phyloP scores from a whole-genome alignment of 1,140 invertebrate species.

The Ceratitis capitata region DNA sequence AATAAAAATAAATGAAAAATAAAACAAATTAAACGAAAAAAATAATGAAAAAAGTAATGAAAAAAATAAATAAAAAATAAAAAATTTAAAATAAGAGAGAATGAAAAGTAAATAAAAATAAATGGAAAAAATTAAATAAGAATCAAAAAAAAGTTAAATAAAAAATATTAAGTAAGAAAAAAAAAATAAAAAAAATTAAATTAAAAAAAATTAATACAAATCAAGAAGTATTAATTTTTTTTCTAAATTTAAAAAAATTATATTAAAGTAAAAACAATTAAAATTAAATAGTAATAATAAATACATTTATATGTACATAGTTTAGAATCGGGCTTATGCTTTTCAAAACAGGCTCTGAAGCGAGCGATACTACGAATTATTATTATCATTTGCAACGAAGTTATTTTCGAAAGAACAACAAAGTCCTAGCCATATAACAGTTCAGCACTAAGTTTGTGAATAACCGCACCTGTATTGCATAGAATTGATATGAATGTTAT shows the following conservation, averaged over 20 bases:
- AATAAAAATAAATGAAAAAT: neutral
- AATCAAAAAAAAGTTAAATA: neutral
- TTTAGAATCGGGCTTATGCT: too few species aligned
- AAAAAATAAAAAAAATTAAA: neutral
- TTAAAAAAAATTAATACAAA: neutral
- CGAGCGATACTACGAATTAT: too few species aligned
- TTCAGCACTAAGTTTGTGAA: neutral
- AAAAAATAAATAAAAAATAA: neutral
- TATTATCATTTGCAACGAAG: too few species aligned
- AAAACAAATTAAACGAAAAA: neutral
- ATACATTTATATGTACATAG: neutral
- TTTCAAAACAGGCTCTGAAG: too few species aligned
- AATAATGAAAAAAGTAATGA: neutral
- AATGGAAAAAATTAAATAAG: neutral
- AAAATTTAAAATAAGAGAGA: too few species aligned
- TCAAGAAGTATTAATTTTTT: neutral
- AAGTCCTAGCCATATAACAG: too few species aligned
- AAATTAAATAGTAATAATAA: neutral
- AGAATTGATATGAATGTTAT: neutral
- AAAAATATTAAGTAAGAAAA: neutral
- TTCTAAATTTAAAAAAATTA: neutral
- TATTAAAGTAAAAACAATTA: neutral
- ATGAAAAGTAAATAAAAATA: neutral
- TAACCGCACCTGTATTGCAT: neutral
- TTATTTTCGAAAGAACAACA: too few species aligned